Base-by-base conservation (phyloP, 2,113 vertebrate species). In the Manacus vitellinus region DNA sequence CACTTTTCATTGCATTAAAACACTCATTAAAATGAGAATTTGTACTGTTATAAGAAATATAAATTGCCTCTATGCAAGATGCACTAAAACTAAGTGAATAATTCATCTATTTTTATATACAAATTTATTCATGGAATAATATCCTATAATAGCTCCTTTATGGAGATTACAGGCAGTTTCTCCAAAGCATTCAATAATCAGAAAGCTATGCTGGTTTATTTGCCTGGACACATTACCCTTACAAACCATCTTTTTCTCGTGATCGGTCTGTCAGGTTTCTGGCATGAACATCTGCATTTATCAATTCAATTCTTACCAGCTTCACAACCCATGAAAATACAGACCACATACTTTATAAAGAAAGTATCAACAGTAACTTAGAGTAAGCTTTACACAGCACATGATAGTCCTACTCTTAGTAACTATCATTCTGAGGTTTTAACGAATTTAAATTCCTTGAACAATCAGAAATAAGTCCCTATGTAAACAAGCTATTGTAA, bases 61-160 rank as follows among this genome's bases (percentile, higher is more conserved):
- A 94, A 86, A 92, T 76, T 58, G 58, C 59, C 52, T 88, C 68
- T 79, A 51, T 28, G 62, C 66, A 93, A 89, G 52, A 89, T 55
- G n/a, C 56, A 82, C 77, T 67, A 72, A 95, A 94, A 74, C 73
- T 85, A 86, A 93, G 68, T 94, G 81, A 95, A 95, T 92, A 91
- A 95, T 93, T 89, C 8, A 93, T 88, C 62, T 93, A 39, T 89
- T 94, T 93, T 95, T 95, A 82, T 31, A 85, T 30, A 93, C 55
- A 96, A 94, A 89, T 89, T 70, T 95, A 94, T 91, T 96, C 66
- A 88, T 58, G 39, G 52, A 77, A 84, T 86, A 92, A 86, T 89
- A 74, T 74, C 4, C 43, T 28, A 30, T 95, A 92, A 92, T 90
- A 95, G 78, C 43, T 95, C 12, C 76, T 81, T 59, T 85, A 89